Evolutionary conservation across 2,888 invertebrate genomes (phyloP), one percentile per base, ranked within the genome.

Genomic region (Sinhomidia bicolor): DNA sequence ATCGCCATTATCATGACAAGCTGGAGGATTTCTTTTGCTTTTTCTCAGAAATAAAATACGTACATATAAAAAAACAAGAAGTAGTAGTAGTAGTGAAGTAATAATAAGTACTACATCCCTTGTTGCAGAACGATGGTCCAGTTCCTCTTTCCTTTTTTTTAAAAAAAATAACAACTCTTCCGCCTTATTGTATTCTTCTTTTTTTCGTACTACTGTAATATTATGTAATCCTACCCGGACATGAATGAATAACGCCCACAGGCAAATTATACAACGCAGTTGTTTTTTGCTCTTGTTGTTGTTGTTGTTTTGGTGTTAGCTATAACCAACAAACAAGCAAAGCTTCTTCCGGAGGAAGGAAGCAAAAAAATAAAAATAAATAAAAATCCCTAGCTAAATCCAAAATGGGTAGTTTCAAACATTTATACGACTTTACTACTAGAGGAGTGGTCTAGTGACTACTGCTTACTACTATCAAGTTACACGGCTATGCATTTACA

Each of bases 1-100:
- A 79, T 79, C 51, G 36, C 78, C 78, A 79, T 79, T 79, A 79
- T 79, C 78, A 20, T 57, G 36, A 79, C 32, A 57, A 51, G 32
- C 57, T 57, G 20, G 14, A 65, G 29, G 32, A 36, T 36, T 36
- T 36, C 29, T 65, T 32, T 26, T n/a, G 1, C 26, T 9, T 65
- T 36, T 29, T 32, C n/a, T 32, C n/a, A n/a, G 17, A 65, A 32
- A n/a, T n/a, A n/a, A 65, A 65, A 65, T 32, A 29, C 17, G 51
- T 54, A 17, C 3, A 54, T n/a, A 14, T 17, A 4, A 4, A 54
- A 54, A 54, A 54, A 54, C 51, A 54, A 14, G 10, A 47, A 14
- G 2, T 2, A 12, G 47, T n/a, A n/a, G n/a, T n/a, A n/a, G n/a
- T n/a, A n/a, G n/a, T n/a, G n/a, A n/a, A 54, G 17, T 4, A 62